Evolutionary conservation across 1,140 invertebrate species (phyloP).

Genomic region (Branchinecta lynchi): DNA sequence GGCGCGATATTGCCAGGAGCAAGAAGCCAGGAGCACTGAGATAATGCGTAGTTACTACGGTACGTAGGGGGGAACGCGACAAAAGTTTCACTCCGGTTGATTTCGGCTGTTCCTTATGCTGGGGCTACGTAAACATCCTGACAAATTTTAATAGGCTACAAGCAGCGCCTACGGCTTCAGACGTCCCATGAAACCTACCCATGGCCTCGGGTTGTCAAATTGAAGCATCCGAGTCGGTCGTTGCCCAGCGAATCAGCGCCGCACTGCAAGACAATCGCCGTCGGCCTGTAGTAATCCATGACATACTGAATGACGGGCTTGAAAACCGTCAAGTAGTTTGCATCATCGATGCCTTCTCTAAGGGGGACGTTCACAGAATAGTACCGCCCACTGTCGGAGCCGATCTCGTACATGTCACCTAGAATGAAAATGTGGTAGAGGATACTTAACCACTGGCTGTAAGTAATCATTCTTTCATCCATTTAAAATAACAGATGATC

Average conservation of each 20-base stretch:
- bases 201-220: slow-evolving; percentile 74
- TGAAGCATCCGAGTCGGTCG: slow-evolving; percentile 80
- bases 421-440: slow-evolving; percentile 17
- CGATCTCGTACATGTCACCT: slow-evolving; percentile 95
- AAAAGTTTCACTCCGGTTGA: too few relatives aligned
- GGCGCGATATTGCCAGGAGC: too few relatives aligned
- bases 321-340: slow-evolving; percentile 81
- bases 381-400: slow-evolving; percentile 76
- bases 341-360: slow-evolving; percentile 91
- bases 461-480: too few relatives aligned
- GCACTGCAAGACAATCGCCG: slow-evolving; percentile 93
- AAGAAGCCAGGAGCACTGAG: too few relatives aligned
- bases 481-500: too few relatives aligned
- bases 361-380: slow-evolving; percentile 95
- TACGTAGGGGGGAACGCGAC: too few relatives aligned
- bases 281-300: slow-evolving; percentile 92
- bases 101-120: too few relatives aligned
- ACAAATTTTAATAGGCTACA: too few relatives aligned
- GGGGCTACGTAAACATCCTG: too few relatives aligned
- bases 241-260: slow-evolving; percentile 94
- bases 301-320: slow-evolving; percentile 83
- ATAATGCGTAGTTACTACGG: too few relatives aligned
- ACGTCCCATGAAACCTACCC: slow-evolving; percentile 35
- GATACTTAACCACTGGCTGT: too few relatives aligned
- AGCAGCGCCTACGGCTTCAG: too few relatives aligned